Evolutionary conservation across 2,888 invertebrate species (phyloP).

Genomic region (Gymnoscelis rufifasciata): DNA sequence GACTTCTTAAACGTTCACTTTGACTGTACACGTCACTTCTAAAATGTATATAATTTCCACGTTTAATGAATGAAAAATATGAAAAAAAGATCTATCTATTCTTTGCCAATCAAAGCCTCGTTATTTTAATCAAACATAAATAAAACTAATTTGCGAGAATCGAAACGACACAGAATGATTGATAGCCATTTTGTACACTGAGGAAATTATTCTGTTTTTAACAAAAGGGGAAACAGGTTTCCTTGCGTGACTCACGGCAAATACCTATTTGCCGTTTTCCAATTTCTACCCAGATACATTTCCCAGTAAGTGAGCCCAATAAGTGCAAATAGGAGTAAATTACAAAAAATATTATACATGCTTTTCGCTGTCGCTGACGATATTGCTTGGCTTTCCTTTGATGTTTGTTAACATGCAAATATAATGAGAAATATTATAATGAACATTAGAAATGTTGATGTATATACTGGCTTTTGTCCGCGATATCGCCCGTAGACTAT

Average conservation of each 20-base stretch:
- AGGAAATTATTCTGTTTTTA: conserved; percentile 19
- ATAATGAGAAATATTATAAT: too few species aligned
- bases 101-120: neutral
- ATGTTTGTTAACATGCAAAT: neutral
- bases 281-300: conserved; percentile 15
- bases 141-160: neutral
- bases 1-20: too few species aligned
- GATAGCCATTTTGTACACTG: conserved; percentile 10
- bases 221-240: conserved; percentile 14
- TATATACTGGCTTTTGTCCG: too few species aligned
- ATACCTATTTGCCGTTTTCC: conserved; percentile 19
- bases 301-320: conserved; percentile 12
- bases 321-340: conserved; percentile 20
- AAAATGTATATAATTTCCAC: too few species aligned
- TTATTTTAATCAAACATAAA: neutral
- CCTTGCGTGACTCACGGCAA: conserved; percentile 20
- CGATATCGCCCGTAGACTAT: too few species aligned
- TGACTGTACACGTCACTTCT: too few species aligned
- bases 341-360: conserved; percentile 12
- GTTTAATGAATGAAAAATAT: too few species aligned
- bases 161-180: conserved; percentile 17
- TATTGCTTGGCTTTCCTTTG: neutral
- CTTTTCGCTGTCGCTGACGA: conserved; percentile 7
- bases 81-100: neutral
- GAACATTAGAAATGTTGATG: too few species aligned